Base-by-base conservation (phyloP, 2,888 invertebrate species). In the Vesta saturnalis region DNA sequence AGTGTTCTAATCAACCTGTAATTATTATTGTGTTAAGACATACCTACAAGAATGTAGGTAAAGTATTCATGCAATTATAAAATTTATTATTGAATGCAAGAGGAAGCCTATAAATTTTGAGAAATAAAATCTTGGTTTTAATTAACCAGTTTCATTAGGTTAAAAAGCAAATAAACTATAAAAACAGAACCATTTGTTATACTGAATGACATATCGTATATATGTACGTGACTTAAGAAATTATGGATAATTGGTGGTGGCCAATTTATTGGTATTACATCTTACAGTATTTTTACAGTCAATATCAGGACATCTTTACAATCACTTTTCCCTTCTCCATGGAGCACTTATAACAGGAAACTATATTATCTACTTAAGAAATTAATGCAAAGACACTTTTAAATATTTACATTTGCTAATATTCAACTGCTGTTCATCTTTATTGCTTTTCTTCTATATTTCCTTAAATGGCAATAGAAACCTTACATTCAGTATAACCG, bases 21-120 rank as follows among this genome's bases (percentile, higher is more conserved):
- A 69, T 69, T 69, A 69, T 67, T 35, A 67, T 67, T 67, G 67
- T 67, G 63, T 67, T 67, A 62, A 46, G 67, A 67, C 62, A 67
- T 63, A 57, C 55, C 46, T 67, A 43, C 54, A 67, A 52, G 67
- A 67, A 67, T 67, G 58, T 67, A 67, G 67, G 67, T 63, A 67
- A 58, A 62, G 63, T 63, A 47, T n/a, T n/a, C n/a, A n/a, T 63
- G 63, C 55, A 65, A 65, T 54, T 12, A 43, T 16, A 46, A 39
- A 56, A 61, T 67, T 67, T 67, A 67, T 67, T 58, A 35, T 54
- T 10, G 14, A 63, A 58, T 54, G 39, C 47, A 23, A 18, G 14
- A 61, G 58, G 47, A 39, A 58, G 22, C 21, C 63, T 46, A 67
- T 63, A 67, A 67, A 67, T 67, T 59, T n/a, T n/a, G 30, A 21